Evolutionary conservation across 2,888 invertebrate genomes (phyloP).

Genomic region (Phortica magna): DNA sequence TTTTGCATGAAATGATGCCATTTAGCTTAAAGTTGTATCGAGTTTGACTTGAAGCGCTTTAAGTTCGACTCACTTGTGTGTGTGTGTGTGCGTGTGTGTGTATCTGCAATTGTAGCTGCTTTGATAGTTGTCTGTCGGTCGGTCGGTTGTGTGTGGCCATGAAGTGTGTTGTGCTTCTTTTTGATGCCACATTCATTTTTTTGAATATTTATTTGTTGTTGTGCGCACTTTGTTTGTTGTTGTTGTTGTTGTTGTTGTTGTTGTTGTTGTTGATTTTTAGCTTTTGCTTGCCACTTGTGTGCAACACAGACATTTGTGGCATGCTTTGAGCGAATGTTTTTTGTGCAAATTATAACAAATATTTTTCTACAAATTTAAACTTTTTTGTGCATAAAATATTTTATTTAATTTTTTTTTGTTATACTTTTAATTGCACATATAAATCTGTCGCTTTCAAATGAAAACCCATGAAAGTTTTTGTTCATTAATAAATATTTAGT

Average conservation of each 20-base stretch:
- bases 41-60: not conserved
- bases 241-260: not conserved
- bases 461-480: too few species aligned
- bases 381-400: too few species aligned
- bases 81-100: too few species aligned
- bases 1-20: not conserved
- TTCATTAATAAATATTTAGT: too few species aligned
- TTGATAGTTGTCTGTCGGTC: not conserved
- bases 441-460: too few species aligned
- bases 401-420: too few species aligned
- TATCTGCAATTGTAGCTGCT: not conserved
- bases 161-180: not conserved
- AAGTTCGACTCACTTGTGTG: not conserved
- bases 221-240: not conserved
- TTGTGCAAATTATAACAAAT: not conserved
- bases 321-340: not conserved
- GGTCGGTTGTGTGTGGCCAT: not conserved
- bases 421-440: too few species aligned
- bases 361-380: not conserved
- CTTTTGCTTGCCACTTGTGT: not conserved
- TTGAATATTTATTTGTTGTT: not conserved
- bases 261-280: not conserved
- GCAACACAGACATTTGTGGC: slow-evolving; percentile 1
- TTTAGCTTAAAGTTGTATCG: too few species aligned
- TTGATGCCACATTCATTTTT: not conserved